A percentile compares a stretch with the other conserved stretches of the same genome.
Conservation (phyloP, 2,113 vertebrate species). For the Ia io region DNA sequence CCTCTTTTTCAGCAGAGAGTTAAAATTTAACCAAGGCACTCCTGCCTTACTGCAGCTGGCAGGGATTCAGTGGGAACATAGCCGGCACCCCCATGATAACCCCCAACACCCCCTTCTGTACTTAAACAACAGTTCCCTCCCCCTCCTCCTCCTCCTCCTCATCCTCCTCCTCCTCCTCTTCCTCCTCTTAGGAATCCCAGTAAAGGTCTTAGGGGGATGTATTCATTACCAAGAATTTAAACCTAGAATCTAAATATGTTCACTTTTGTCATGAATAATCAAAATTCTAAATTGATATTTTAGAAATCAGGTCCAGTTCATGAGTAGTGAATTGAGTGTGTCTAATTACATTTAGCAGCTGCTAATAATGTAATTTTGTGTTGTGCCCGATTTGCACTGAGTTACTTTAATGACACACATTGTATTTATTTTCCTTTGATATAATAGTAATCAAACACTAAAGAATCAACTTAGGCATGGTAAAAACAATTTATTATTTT, state of each 20-base stretch:
- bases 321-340: slow-evolving; percentile 74
- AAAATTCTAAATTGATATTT: slow-evolving; percentile 71
- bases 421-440: slow-evolving; percentile 72
- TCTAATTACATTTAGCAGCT: slow-evolving; percentile 78
- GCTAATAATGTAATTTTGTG: slow-evolving; percentile 77
- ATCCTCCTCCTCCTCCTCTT: neutral
- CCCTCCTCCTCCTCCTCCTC: neutral
- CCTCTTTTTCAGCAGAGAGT: slow-evolving; percentile 67
- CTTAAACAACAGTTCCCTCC: slow-evolving; percentile 45
- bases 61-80: slow-evolving; percentile 61
- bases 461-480: slow-evolving; percentile 58
- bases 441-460: slow-evolving; percentile 72
- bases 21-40: slow-evolving; percentile 74
- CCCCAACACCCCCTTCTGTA: neutral
- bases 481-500: slow-evolving; percentile 65
- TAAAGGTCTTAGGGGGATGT: slow-evolving; percentile 36
- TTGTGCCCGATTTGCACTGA: slow-evolving; percentile 75
- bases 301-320: slow-evolving; percentile 73
- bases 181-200: slow-evolving; percentile 33
- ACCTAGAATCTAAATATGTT: slow-evolving; percentile 62
- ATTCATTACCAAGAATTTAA: slow-evolving; percentile 67
- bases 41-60: slow-evolving; percentile 68
- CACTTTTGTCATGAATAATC: slow-evolving; percentile 68
- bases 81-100: slow-evolving; percentile 26
- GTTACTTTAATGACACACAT: slow-evolving; percentile 72